Evolutionary conservation across 2,113 vertebrate species (phyloP), one percentile per base, ranked within the genome.

Genomic region (Sciurus niger): DNA sequence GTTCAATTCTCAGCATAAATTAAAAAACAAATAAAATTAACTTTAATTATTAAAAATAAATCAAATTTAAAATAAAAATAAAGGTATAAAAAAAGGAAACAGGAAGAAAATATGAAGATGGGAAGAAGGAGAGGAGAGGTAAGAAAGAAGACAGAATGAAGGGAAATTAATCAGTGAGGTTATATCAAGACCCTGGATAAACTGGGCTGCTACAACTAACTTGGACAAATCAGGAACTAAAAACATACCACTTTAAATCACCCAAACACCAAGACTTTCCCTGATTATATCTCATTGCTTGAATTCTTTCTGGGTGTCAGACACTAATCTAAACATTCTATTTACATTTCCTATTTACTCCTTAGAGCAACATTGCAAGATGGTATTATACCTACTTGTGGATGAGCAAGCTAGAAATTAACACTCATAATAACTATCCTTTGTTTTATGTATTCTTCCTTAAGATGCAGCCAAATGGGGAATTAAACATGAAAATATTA

Each of bases 401-500:
- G 79, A 78, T 30, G 20, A 90, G 73, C 93, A 93, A 89, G 24
- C 70, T 77, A n/a, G 51, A 91, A 88, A 67, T 48, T 43, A 87
- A 94, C 30, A 90, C 32, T 83, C 8, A 67, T 78, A 92, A 73
- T 90, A 34, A 90, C 25, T 1, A 46, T 73, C 67, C 63, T 84
- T 76, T 32, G 11, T 63, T 78, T 51, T 32, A 80, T 79, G 20
- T 70, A 63, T 80, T 68, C 43, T 88, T 76, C 91, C 55, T 92
- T 88, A 84, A 51, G 91, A 93, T 83, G 40, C 83, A 90, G 46
- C 46, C 73, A 34, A 95, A 90, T 77, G 32, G 30, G 32, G 89
- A 89, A 86, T 32, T 83, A 85, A 90, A 94, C 10, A 87, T 34
- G 53, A 93, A 96, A 93, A 93, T 58, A 43, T 67, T 60, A 73